These are phyloP conservation scores for Antidorcas marsupialis DNA, from an alignment of 2,113 vertebrate genomes.

Conservation along the genomic window DNA sequence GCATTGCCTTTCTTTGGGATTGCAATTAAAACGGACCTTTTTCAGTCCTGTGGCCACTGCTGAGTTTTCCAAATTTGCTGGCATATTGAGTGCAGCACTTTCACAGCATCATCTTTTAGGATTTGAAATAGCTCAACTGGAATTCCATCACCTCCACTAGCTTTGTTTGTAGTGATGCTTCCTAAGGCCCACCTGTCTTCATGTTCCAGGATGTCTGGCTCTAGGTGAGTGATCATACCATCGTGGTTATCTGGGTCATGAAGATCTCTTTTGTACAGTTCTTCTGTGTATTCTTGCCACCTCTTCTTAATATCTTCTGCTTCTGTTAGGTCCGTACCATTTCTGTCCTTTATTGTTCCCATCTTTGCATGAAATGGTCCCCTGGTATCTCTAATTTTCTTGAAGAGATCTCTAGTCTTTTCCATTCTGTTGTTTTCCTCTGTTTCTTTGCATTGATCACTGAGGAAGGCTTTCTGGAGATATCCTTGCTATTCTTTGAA, in stretches of 20 bases:
- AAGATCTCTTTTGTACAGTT: background rate
- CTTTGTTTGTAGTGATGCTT: background rate
- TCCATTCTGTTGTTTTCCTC: background rate
- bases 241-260: background rate
- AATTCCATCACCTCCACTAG: background rate
- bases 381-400: background rate
- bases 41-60: background rate
- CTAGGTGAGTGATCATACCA: background rate
- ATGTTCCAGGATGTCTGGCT: background rate
- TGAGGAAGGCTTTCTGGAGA: background rate
- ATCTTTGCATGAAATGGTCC: background rate
- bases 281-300: background rate
- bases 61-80: background rate
- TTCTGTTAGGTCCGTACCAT: background rate
- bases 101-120: background rate
- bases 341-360: background rate
- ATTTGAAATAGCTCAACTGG: background rate
- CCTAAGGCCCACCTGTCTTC: background rate
- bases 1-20: background rate
- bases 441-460: background rate
- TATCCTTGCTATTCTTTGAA: background rate
- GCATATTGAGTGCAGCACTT: background rate
- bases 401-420: background rate
- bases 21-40: background rate
- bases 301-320: background rate